Evolutionary conservation across 2,113 vertebrate species (phyloP).

Genomic region (Cryptoleucopteryx plumbea): DNA sequence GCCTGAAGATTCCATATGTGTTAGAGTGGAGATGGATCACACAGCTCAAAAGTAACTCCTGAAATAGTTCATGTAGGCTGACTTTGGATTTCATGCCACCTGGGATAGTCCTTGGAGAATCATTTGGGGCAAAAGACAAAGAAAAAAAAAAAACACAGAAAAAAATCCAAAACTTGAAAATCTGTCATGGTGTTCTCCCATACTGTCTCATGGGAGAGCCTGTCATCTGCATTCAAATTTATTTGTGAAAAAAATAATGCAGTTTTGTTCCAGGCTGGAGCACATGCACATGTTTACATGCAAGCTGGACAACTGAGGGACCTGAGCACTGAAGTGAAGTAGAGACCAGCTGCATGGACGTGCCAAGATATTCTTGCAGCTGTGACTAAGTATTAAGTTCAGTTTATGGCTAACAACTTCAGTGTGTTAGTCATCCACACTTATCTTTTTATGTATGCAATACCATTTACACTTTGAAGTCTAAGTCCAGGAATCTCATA

Average conservation of each 20-base stretch:
- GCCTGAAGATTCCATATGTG: accelerated
- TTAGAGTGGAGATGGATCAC: neutral
- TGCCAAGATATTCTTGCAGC: neutral
- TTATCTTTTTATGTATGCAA: neutral
- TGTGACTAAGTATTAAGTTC: neutral
- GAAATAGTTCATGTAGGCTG: neutral
- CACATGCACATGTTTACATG: neutral
- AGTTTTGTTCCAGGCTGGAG: neutral
- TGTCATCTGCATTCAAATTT: neutral
- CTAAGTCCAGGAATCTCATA: neutral
- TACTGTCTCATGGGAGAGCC: neutral
- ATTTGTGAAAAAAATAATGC: neutral
- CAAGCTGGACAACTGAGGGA: neutral
- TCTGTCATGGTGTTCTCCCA: neutral
- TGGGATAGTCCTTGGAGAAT: neutral
- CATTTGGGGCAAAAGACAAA: neutral
- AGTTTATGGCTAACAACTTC: neutral
- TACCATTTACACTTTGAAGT: neutral
- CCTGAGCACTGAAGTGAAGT: neutral
- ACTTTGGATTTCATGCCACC: neutral
- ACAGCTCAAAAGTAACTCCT: neutral
- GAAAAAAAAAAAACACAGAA: accelerated
- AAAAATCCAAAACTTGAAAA: neutral
- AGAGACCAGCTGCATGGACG: neutral
- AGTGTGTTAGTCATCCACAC: neutral